These are phyloP conservation scores for Zonotrichia leucophrys DNA, from an alignment of 2,113 vertebrate genomes.

Conservation along the genomic window DNA sequence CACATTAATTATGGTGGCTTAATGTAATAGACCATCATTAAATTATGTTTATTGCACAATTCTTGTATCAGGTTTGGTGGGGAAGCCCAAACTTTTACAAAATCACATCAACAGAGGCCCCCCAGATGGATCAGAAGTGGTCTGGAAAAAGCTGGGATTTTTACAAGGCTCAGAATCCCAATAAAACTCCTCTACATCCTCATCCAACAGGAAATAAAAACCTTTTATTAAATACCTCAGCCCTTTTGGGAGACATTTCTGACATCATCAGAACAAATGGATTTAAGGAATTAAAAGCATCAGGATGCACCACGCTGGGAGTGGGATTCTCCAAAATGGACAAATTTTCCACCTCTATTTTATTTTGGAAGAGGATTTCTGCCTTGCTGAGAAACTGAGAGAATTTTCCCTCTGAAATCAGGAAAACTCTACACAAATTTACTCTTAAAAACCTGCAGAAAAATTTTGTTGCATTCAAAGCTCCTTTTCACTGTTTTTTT, in stretches of 20 bases:
- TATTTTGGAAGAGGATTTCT: not conserved
- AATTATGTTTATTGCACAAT: not conserved
- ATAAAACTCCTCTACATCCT: constrained; percentile 57
- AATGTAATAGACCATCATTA: not conserved
- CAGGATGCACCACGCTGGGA: not conserved
- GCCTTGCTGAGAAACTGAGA: not conserved
- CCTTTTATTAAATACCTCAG: constrained; percentile 4
- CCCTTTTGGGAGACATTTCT: not conserved
- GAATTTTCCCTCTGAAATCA: not conserved
- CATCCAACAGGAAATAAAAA: constrained; percentile 24
- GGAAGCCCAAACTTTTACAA: constrained; percentile 22
- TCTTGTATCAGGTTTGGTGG: not conserved
- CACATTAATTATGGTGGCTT: not conserved
- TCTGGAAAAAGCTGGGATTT: not conserved
- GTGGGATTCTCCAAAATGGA: not conserved
- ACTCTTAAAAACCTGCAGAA: not conserved
- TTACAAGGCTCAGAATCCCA: constrained; percentile 60
- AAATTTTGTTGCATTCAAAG: not conserved
- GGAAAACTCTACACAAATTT: accelerated
- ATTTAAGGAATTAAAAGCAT: not conserved
- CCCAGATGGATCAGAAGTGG: constrained; percentile 57
- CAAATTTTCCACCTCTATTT: not conserved
- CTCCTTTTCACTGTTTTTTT: not conserved
- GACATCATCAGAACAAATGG: constrained; percentile 26
- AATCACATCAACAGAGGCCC: constrained; percentile 1